Base-by-base conservation (phyloP, 2,797 vertebrate species). In the Luscinia luscinia region DNA sequence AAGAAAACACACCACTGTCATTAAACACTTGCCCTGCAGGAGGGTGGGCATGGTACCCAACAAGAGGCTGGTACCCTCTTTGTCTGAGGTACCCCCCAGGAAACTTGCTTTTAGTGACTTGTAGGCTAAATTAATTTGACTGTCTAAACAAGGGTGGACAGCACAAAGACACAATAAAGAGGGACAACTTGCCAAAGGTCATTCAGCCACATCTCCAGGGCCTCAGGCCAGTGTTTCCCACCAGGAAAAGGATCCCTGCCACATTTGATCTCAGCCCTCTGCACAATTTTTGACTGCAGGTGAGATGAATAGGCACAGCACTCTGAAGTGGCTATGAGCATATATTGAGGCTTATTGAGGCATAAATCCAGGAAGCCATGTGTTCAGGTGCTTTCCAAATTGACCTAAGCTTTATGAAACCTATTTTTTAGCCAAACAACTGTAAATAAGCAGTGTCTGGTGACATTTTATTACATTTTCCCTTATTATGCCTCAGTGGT, bases 361-460 rank as follows among this genome's bases (percentile, higher is more conserved):
- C 81, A 97, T 96, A 95, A 96, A 97, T 97, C 96, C 92, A 58
- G 83, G 90, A 72, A 95, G 67, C 57, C 89, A 83, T 12, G 61
- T 70, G 93, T 91, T 93, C 90, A 91, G 93, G 84, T 95, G 95
- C 76, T 94, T 97, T 85, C 66, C 62, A 94, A 93, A 85, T 95
- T 93, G 62, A 52, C 89, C 83, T 40, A 86, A 89, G 61, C 96
- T 97, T 97, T 97, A 98, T 98, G 95, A 98, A 97, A 96, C 87
- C 95, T 93, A 97, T 97, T 97, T 97, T 97, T 98, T 97, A 97
- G 77, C 95, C 96, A 95, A 97, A 96, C 93, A 97, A 95, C 64
- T 95, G 84, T 81, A 94, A 95, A 89, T 91, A 93, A 97, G 91
- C 73, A 92, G 85, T 59, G 57, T 80, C 79, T 46, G 84, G 84